A percentile compares a stretch with the other conserved stretches of the same genome.
These are phyloP conservation scores for Brevimyrus niger DNA, from an alignment of 2,113 vertebrate species.

Conservation along the genomic window DNA sequence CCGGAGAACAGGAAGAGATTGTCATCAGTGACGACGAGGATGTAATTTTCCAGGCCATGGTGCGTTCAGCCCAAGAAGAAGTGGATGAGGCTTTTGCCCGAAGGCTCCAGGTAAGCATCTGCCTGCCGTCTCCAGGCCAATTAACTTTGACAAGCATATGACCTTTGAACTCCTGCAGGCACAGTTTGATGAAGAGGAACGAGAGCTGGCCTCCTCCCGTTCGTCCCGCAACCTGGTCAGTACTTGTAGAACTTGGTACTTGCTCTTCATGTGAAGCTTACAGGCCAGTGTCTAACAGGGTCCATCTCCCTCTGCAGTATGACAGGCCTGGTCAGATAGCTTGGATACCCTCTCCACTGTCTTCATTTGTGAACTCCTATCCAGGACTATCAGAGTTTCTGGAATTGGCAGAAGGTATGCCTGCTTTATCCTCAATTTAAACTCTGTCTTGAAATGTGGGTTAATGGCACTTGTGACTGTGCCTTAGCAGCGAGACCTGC, in stretches of 20 bases:
- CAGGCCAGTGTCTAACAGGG: not conserved
- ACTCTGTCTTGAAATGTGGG: not conserved
- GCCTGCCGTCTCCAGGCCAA: not conserved
- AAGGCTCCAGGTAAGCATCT: slow-evolving; percentile 54
- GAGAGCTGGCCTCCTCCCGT: not conserved
- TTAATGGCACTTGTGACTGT: not conserved
- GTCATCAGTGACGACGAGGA: slow-evolving; percentile 58
- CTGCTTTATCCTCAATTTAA: not conserved
- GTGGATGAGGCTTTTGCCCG: slow-evolving; percentile 59
- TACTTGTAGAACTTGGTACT: not conserved
- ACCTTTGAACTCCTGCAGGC: slow-evolving; percentile 37
- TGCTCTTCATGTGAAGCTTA: not conserved
- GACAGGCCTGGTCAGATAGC: slow-evolving; percentile 33
- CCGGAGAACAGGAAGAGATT: slow-evolving; percentile 34
- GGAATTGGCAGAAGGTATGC: slow-evolving; percentile 23
- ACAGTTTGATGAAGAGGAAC: slow-evolving; percentile 57
- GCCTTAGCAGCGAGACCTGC: not conserved
- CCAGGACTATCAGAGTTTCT: slow-evolving; percentile 13
- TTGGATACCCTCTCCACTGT: slow-evolving; percentile 49
- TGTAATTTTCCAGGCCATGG: slow-evolving; percentile 28
- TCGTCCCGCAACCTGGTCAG: slow-evolving; percentile 21
- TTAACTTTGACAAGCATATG: not conserved
- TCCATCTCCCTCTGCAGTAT: slow-evolving; percentile 29
- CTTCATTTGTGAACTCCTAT: slow-evolving; percentile 22
- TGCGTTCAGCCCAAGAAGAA: slow-evolving; percentile 50